Percentiles rank a stretch among this genome's conserved stretches.
These are phyloP conservation scores for Oreohelix idahoensis DNA, from an alignment of 1,140 invertebrate genomes.

Conservation along the genomic window DNA sequence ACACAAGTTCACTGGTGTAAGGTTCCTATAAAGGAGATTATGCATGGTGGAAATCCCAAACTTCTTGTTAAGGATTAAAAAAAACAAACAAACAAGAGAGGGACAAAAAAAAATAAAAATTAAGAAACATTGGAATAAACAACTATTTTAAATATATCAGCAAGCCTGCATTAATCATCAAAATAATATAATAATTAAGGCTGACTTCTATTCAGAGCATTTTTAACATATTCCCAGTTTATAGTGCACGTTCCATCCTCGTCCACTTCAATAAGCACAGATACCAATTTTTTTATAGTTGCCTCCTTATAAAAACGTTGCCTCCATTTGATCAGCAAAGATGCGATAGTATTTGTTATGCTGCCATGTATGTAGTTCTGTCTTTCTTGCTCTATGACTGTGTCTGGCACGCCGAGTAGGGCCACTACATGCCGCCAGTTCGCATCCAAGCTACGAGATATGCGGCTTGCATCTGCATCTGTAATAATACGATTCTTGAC, in stretches of 20 bases:
- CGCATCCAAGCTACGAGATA: not conserved
- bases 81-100: too few relatives aligned
- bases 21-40: too few relatives aligned
- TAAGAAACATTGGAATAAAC: too few relatives aligned
- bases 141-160: too few relatives aligned
- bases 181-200: too few relatives aligned
- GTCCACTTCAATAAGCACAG: not conserved
- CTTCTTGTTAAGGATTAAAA: too few relatives aligned
- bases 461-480: not conserved
- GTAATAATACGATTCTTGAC: not conserved
- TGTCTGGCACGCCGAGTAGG: not conserved
- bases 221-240: not conserved
- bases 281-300: not conserved
- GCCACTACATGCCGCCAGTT: not conserved
- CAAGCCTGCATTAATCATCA: too few relatives aligned
- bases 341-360: not conserved
- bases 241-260: not conserved
- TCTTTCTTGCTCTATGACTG: not conserved
- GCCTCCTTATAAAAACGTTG: not conserved
- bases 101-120: too few relatives aligned
- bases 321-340: conserved; percentile 2
- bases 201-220: not conserved
- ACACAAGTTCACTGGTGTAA: too few relatives aligned
- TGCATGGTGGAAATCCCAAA: too few relatives aligned
- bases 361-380: not conserved